Base-by-base conservation (phyloP, 2,797 vertebrate genomes). In the Delichon dasypus region DNA sequence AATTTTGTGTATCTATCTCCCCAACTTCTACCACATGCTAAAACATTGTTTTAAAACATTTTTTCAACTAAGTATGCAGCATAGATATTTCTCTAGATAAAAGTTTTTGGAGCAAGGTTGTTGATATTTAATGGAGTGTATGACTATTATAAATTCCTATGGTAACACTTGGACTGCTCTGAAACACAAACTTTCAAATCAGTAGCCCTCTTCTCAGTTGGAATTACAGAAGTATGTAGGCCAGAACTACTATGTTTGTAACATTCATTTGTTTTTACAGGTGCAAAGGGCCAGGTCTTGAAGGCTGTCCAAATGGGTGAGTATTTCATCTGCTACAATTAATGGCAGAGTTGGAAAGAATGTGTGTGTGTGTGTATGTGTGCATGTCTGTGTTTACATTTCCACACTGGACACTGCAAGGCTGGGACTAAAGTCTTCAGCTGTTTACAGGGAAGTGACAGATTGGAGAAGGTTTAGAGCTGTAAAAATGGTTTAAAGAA, bases 221-320 rank as follows among this genome's bases (percentile, higher is more conserved):
- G 64, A 90, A 29, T 90, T 89, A 45, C 8, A 53, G 51, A 55
- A 80, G 70, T 75, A 66, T 54, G 57, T 85, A 65, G 86, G 74
- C 66, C 88, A 70, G 57, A 89, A 51, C 67, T 94, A 48, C 73
- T 86, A 29, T 48, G 13, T 60, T 38, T 72, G 21, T 78, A 67
- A 60, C 2, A 2, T 89, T 62, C 82, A 45, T 90, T 74, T 96
- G 76, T 97, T 65, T 96, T 97, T 87, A 71, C 97, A 99, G 99
- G 91, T 99, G 99, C 94, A 94, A 88, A 23, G 99, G 99, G 23
- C 98, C 98, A 55, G 98, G 98, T 90, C 96, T 98, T 50, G 97
- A 97, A 75, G 98, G 97, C 80, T 99, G 99, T 90, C 62, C 89
- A 66, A 95, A 89, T 1, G 89, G 97, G 99, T 99, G 93, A 98